phyloP scores from a whole-genome alignment of 2,888 invertebrate species.

The Clostera curtula region DNA sequence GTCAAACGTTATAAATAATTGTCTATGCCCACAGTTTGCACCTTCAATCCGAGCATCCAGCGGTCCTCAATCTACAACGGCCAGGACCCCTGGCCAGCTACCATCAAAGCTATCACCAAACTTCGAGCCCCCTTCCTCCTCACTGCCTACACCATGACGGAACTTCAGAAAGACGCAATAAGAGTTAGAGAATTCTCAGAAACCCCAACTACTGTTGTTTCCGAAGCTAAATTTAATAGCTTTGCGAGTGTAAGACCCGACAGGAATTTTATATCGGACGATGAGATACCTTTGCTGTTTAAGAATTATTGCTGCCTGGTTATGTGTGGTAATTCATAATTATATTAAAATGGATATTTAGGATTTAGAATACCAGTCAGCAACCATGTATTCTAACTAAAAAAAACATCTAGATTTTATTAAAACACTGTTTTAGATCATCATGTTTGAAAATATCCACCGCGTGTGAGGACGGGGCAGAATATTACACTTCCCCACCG shows the following conservation, averaged over 20 bases:
- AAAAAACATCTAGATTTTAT: too few relatives aligned
- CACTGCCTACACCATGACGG: conserved; percentile 80
- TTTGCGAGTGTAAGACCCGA: conserved; percentile 82
- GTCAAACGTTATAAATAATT: neutral
- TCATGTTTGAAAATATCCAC: too few relatives aligned
- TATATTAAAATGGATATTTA: conserved; percentile 1
- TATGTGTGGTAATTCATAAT: conserved; percentile 53
- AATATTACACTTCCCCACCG: too few relatives aligned
- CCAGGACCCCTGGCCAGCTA: conserved; percentile 79
- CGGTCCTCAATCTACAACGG: conserved; percentile 78
- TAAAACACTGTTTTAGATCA: too few relatives aligned
- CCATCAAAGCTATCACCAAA: conserved; percentile 73
- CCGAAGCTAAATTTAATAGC: conserved; percentile 75
- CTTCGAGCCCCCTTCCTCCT: conserved; percentile 75
- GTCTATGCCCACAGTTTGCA: conserved; percentile 76
- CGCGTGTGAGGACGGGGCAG: too few relatives aligned
- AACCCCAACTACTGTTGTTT: conserved; percentile 59
- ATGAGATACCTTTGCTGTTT: conserved; percentile 80
- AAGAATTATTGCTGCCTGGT: conserved; percentile 80
- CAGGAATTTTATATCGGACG: conserved; percentile 83
- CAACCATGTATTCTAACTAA: too few relatives aligned
- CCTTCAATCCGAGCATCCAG: conserved; percentile 83
- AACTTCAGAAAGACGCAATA: conserved; percentile 77
- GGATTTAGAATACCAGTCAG: too few relatives aligned
- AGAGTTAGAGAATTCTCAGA: conserved; percentile 71